These are phyloP conservation scores for Eupeodes latifasciatus DNA, from an alignment of 2,888 invertebrate species.

Conservation along the genomic window DNA sequence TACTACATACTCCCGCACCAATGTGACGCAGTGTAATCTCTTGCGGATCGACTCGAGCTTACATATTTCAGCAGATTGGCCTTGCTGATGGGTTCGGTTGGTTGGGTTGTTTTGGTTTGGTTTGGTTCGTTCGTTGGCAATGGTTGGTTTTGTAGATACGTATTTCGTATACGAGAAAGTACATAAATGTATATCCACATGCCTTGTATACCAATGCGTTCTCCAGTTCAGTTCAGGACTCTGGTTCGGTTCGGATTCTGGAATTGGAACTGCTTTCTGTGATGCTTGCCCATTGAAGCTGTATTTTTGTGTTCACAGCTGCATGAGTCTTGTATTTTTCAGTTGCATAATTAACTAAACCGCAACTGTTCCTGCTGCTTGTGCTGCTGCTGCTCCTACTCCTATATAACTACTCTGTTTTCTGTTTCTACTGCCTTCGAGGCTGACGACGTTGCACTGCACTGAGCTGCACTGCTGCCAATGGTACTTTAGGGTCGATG, in stretches of 20 bases:
- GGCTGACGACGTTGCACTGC: neutral
- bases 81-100: conserved; percentile 51
- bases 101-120: conserved; percentile 35
- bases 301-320: conserved; percentile 69
- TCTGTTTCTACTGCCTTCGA: neutral
- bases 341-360: conserved; percentile 74
- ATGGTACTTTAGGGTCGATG: conserved; percentile 25
- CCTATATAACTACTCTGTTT: too few species aligned
- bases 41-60: conserved; percentile 65
- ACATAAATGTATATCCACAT: neutral
- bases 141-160: neutral
- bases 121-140: conserved; percentile 1
- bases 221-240: neutral
- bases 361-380: conserved; percentile 51
- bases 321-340: conserved; percentile 74
- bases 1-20: conserved; percentile 4
- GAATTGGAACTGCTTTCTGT: conserved; percentile 13
- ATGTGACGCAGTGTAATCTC: conserved; percentile 61
- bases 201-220: neutral
- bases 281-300: conserved; percentile 41
- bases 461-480: neutral
- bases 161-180: too few species aligned
- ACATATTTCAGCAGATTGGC: conserved; percentile 72
- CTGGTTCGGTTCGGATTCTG: neutral
- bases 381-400: neutral